Evolutionary conservation across 2,797 vertebrate genomes (phyloP), one percentile per base, ranked within the genome.

Genomic region (Rhinella marina): DNA sequence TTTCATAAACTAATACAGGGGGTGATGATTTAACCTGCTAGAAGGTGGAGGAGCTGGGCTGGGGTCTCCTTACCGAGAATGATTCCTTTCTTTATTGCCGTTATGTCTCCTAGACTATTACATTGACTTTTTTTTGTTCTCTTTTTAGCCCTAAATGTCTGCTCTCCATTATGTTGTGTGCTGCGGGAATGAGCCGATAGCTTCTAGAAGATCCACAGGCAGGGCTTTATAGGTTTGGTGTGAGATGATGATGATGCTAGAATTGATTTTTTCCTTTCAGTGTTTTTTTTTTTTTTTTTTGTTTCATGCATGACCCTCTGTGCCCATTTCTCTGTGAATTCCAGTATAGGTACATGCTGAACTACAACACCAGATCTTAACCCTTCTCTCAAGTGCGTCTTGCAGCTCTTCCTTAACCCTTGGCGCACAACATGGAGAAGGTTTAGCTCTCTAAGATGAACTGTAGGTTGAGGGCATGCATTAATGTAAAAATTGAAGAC

Each of bases 1-100:
- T 83, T 89, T 86, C 64, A 86, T 72, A 89, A 79, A 89, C 54
- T 84, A 79, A 83, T 83, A 83, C 52, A 25, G 61, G 72, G 57
- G 68, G 68, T 25, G 27, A 59, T 32, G 59, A 62, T 68, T 78
- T 82, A 83, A 79, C 88, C 64, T 72, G 84, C 50, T 72, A 57
- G 50, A 29, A 86, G 81, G 56, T 48, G 52, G 62, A 29, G 52
- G 57, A 50, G 72, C 23, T 62, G 76, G 76, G n/a, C 73, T 25
- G n/a, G 72, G 78, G 77, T 70, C 76, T 52, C 72, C 10, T 76
- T 76, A 10, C 25, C 48, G 72, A 75, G 17, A 59, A 41, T 84
- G 8, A 52, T 68, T 52, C n/a, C 56, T 17, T 16, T 56, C 0
- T 72, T 19, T 72, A 17, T 73, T 41, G 19, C 70, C 2, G 6